phyloP scores from a whole-genome alignment of 2,797 vertebrate species.

The Melanotaenia parkinsoni region DNA sequence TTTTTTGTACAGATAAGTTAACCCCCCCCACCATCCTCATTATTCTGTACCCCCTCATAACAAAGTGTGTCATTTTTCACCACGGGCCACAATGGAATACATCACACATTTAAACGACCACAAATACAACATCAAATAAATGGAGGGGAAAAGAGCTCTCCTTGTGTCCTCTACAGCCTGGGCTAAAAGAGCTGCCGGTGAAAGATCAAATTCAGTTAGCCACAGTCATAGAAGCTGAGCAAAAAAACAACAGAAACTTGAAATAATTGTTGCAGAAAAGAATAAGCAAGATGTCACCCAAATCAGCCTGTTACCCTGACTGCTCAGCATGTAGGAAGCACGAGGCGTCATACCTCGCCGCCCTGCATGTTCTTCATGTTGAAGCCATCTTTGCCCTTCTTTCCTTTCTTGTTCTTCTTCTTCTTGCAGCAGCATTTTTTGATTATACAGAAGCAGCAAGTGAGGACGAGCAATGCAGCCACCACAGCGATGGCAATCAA shows the following conservation, averaged over 20 bases:
- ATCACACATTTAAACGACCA: slow-evolving; percentile 72
- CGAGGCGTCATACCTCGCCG: slow-evolving; percentile 79
- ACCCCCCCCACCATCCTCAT: slow-evolving; percentile 22
- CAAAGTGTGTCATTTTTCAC: slow-evolving; percentile 80
- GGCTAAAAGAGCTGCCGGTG: slow-evolving; percentile 72
- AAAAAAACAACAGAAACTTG: slow-evolving; percentile 13
- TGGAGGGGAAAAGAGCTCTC: slow-evolving; percentile 74
- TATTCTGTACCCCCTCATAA: slow-evolving; percentile 43
- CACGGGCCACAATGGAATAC: slow-evolving; percentile 71
- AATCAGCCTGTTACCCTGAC: slow-evolving; percentile 24
- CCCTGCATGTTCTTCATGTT: slow-evolving; percentile 89
- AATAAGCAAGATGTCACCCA: slow-evolving; percentile 22
- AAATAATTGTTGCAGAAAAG: slow-evolving; percentile 23
- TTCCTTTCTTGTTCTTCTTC: slow-evolving; percentile 98
- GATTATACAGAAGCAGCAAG: slow-evolving; percentile 98
- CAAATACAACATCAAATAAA: slow-evolving; percentile 70
- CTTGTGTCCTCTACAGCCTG: slow-evolving; percentile 73
- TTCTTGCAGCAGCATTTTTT: slow-evolving; percentile 99
- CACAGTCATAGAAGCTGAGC: slow-evolving; percentile 32
- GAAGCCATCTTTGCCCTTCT: slow-evolving; percentile 94
- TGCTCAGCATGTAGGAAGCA: slow-evolving; percentile 29
- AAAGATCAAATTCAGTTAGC: slow-evolving; percentile 75
- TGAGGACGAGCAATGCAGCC: slow-evolving; percentile 91
- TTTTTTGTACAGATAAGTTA: slow-evolving; percentile 5
- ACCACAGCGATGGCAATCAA: slow-evolving; percentile 95